Evolutionary conservation across 2,888 invertebrate genomes (phyloP), one percentile per base, ranked within the genome.

Genomic region (Pecten maximus): DNA sequence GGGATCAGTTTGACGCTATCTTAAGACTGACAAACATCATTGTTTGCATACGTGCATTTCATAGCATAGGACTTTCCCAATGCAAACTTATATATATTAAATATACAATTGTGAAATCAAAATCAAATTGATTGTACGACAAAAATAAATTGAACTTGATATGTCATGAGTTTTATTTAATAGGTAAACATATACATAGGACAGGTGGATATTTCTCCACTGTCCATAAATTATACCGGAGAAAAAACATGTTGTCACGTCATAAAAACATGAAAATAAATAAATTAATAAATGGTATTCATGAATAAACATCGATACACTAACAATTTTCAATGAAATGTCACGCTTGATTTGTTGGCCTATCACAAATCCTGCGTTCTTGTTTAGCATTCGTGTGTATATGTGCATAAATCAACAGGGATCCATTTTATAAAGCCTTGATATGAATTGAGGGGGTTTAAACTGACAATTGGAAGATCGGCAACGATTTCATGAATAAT

Each of bases 391-490:
- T 35, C 35, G 23, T 74, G 74, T 74, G 35, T 74, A 35, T 74
- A 74, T 19, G 10, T 74, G 74, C 74, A 74, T 74, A 74, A 74
- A 74, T 74, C 74, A 35, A 74, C 35, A 35, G 74, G 74, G 23
- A n/a, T 2, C 48, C 54, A 19, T 54, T 19, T 54, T 74, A 28
- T 28, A 74, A 74, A 74, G 28, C 74, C 74, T 74, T 74, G 74
- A 35, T 74, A 35, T 74, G 74, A 74, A 74, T 74, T 74, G 74
- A 74, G 35, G 28, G 74, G 74, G 6, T 74, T 74, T 74, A 74
- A 74, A 74, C 74, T 74, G 74, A 74, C 74, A 74, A 74, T 35
- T 35, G 74, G 74, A 74, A 74, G 74, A 74, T 35, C 74, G 74
- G 10, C 74, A 35, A 8, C 74, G 74, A 28, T 35, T 74, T 74